Percentiles rank a stretch among this genome's conserved stretches.
These are phyloP conservation scores for Vulpes ferrilata DNA, from an alignment of 2,113 vertebrate genomes.

Conservation along the genomic window DNA sequence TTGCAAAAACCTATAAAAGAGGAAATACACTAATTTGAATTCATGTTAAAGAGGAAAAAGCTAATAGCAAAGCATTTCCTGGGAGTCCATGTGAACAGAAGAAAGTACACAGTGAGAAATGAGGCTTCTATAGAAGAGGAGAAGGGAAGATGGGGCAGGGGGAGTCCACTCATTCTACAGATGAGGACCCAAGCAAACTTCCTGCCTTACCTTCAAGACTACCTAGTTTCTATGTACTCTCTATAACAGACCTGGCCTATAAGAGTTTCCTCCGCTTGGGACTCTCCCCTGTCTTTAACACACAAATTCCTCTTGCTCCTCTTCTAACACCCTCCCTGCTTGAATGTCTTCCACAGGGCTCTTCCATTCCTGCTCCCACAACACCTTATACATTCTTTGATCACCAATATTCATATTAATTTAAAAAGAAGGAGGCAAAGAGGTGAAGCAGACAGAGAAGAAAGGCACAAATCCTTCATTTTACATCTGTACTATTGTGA, in stretches of 20 bases:
- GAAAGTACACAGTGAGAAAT: neutral
- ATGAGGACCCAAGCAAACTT: neutral
- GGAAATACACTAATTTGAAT: neutral
- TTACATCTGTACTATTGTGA: neutral
- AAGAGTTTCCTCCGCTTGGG: neutral
- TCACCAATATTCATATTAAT: neutral
- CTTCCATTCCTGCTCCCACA: neutral
- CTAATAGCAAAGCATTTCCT: conserved; percentile 22
- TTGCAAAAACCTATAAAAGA: neutral
- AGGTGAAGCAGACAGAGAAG: neutral
- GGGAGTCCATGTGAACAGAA: neutral
- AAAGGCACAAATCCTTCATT: neutral
- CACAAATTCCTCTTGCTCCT: neutral
- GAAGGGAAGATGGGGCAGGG: fast-evolving
- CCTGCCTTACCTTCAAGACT: neutral
- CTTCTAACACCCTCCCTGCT: neutral
- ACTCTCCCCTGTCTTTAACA: neutral
- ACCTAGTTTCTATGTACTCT: neutral
- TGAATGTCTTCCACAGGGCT: neutral
- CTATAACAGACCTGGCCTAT: neutral
- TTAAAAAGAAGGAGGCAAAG: neutral
- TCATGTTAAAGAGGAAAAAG: neutral
- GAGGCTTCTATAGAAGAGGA: neutral
- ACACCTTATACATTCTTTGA: neutral
- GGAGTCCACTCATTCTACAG: neutral